A percentile compares a stretch with the other conserved stretches of the same genome.
Evolutionary conservation across 2,888 invertebrate genomes (phyloP).

Genomic region (Pharmacophagus antenor): DNA sequence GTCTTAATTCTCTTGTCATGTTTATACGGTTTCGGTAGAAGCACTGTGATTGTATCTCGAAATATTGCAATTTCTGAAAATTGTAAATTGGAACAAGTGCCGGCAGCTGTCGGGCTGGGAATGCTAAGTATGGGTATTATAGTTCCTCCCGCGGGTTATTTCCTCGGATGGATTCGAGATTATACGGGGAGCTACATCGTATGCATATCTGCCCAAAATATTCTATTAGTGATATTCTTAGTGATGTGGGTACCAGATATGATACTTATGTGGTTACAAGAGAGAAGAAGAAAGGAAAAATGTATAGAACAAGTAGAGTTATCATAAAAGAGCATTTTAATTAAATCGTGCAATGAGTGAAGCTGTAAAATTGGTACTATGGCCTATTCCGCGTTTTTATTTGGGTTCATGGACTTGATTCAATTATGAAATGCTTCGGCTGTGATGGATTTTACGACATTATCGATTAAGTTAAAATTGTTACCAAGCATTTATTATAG

Average conservation of each 20-base stretch:
- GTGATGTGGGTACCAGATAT: slow-evolving; percentile 83
- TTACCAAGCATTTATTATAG: slow-evolving; percentile 31
- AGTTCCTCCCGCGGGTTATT: slow-evolving; percentile 84
- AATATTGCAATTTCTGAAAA: slow-evolving; percentile 85
- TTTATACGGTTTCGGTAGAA: slow-evolving; percentile 85
- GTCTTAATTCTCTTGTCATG: slow-evolving; percentile 79
- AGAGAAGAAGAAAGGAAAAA: slow-evolving; percentile 49
- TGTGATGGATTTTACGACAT: slow-evolving; percentile 30
- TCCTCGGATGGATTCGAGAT: slow-evolving; percentile 85
- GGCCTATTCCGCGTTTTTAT: neutral
- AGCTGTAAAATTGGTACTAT: neutral
- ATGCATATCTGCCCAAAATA: slow-evolving; percentile 83
- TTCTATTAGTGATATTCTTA: slow-evolving; percentile 76
- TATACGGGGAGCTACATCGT: slow-evolving; percentile 82
- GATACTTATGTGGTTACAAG: slow-evolving; percentile 56
- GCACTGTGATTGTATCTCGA: slow-evolving; percentile 86
- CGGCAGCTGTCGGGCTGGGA: slow-evolving; percentile 86
- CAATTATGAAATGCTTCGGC: slow-evolving; percentile 28
- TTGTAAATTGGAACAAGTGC: slow-evolving; percentile 79
- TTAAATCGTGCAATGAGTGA: neutral
- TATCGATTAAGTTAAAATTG: slow-evolving; percentile 8
- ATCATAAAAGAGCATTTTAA: slow-evolving; percentile 38
- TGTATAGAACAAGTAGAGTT: slow-evolving; percentile 45
- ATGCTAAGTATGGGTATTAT: slow-evolving; percentile 87
- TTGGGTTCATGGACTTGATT: neutral